Conservation (phyloP, 2,797 vertebrate genomes). For the Sebastes glaucus region DNA sequence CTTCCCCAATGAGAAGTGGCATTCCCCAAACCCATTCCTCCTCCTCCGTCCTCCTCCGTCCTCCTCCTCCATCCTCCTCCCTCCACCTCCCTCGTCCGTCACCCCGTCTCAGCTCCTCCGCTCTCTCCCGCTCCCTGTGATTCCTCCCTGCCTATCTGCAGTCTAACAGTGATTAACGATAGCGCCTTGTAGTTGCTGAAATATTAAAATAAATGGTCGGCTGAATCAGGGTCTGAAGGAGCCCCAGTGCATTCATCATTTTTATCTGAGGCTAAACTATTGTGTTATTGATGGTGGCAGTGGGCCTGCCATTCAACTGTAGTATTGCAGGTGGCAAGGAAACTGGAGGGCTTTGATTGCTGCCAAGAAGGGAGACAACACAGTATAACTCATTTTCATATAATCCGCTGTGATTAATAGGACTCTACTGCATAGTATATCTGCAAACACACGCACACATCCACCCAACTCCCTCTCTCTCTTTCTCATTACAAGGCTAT, state of each 20-base stretch:
- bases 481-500: conserved; percentile 15
- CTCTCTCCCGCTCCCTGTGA: conserved; percentile 38
- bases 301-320: conserved; percentile 58
- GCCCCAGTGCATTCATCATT: conserved; percentile 66
- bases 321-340: conserved; percentile 53
- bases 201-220: conserved; percentile 79
- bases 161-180: conserved; percentile 80
- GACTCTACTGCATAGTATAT: conserved; percentile 3
- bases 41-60: conserved; percentile 31
- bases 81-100: conserved; percentile 37
- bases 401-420: conserved; percentile 57
- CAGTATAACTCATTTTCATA: conserved; percentile 42
- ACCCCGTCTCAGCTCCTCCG: conserved; percentile 35
- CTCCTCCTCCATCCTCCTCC: conserved; percentile 16
- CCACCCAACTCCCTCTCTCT: not conserved
- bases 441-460: not conserved
- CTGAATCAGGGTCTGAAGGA: conserved; percentile 71
- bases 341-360: conserved; percentile 48
- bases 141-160: conserved; percentile 63
- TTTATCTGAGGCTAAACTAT: conserved; percentile 72
- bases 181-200: conserved; percentile 64
- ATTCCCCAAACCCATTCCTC: conserved; percentile 66
- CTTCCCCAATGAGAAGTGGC: conserved; percentile 75
- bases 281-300: conserved; percentile 70
- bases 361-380: conserved; percentile 47